phyloP scores from a whole-genome alignment of 2,113 vertebrate genomes.

The Aix galericulata region DNA sequence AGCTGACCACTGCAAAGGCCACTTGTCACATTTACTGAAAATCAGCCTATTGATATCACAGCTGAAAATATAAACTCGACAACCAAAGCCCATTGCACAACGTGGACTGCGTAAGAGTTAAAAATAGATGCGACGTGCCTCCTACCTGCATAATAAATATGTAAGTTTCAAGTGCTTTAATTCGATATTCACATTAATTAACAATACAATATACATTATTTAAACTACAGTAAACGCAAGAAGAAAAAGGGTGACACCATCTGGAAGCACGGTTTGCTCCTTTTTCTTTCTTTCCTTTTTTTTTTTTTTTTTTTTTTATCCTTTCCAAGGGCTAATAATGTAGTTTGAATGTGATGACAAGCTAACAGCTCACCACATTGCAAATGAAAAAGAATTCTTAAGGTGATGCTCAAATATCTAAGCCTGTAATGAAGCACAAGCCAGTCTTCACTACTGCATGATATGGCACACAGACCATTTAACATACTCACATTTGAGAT shows the following conservation, averaged over 20 bases:
- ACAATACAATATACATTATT: constrained; percentile 89
- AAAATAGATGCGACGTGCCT: constrained; percentile 85
- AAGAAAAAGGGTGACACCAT: constrained; percentile 80
- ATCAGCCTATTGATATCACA: constrained; percentile 80
- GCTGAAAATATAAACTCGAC: constrained; percentile 79
- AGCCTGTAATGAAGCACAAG: constrained; percentile 76
- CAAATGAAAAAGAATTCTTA: constrained; percentile 77
- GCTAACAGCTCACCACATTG: constrained; percentile 68
- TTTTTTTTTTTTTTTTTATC: constrained; percentile 60
- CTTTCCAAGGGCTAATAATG: constrained; percentile 69
- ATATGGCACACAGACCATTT: constrained; percentile 81
- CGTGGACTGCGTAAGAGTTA: constrained; percentile 80
- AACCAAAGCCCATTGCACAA: constrained; percentile 75
- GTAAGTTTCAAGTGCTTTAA: constrained; percentile 85
- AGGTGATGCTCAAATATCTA: constrained; percentile 75
- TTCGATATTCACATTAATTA: constrained; percentile 89
- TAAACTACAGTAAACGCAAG: constrained; percentile 81
- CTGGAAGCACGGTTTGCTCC: constrained; percentile 77
- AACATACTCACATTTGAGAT: constrained; percentile 83
- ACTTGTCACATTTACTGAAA: constrained; percentile 83
- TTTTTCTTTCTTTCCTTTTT: constrained; percentile 73
- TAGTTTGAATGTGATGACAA: constrained; percentile 78
- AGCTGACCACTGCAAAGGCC: constrained; percentile 84
- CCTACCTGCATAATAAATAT: constrained; percentile 87
- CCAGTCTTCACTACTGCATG: constrained; percentile 76